Base-by-base conservation (phyloP, 2,797 vertebrate genomes). In the Parauchenoglanis punctatus region DNA sequence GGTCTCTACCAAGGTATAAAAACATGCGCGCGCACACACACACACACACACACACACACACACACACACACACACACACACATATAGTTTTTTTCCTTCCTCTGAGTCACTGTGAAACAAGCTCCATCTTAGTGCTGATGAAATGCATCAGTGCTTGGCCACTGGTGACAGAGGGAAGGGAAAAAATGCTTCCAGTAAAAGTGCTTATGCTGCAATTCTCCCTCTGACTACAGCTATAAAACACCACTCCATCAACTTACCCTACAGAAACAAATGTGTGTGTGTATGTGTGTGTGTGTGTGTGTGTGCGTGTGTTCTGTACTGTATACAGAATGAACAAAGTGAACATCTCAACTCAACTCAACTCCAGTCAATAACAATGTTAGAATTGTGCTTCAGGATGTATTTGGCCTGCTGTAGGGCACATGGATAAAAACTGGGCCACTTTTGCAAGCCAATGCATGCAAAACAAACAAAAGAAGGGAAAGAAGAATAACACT, bases 161-260 rank as follows among this genome's bases (percentile, higher is more conserved):
- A 87, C 77, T 78, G 85, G 89, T 90, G 88, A 88, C 77, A 86
- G 77, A 73, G 72, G 18, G 77, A 73, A 72, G 18, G 68, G 52
- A 52, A 86, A 72, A 87, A 87, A 86, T 70, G 78, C 31, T 87
- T 88, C 68, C 18, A 77, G 88, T 82, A 91, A 94, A 95, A 95
- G 87, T 94, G 93, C 95, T 95, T 91, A 92, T 90, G 92, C 89
- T 1, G 86, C 93, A 94, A 92, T 93, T 93, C 87, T 85, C 1
- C 58, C 83, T 88, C 91, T 88, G 92, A 92, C 89, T 86, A 91
- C 86, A 90, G 87, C 91, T 84, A 91, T 87, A 91, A 89, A 92
- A 91, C 92, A 92, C 89, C 54, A 86, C 91, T 94, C 93, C 93
- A 92, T 94, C 93, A 94, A 94, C 89, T n/a, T 61, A 78, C 46